phyloP scores from a whole-genome alignment of 2,797 vertebrate species.

The Lagocephalus sceleratus region DNA sequence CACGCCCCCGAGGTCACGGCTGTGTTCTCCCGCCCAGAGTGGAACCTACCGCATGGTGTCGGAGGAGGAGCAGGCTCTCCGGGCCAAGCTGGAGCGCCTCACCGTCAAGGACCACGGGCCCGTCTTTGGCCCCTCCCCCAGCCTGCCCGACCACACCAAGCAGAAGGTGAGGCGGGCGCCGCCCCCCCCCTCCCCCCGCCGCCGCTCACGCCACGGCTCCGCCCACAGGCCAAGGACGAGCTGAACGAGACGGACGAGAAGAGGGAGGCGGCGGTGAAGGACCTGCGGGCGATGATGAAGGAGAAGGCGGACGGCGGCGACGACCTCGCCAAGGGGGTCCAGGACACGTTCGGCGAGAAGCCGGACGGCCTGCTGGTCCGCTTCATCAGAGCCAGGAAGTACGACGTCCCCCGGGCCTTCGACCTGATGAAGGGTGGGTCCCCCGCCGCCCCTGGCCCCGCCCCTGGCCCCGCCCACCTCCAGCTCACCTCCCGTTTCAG shows the following conservation, averaged over 20 bases:
- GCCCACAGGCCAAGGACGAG: constrained; percentile 91
- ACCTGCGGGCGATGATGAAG: constrained; percentile 82
- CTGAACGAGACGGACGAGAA: constrained; percentile 91
- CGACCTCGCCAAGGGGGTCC: constrained; percentile 82
- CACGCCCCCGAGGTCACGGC: no score
- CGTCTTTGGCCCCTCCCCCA: constrained; percentile 83
- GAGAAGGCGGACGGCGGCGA: constrained; percentile 80
- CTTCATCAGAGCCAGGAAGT: constrained; percentile 94
- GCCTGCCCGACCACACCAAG: constrained; percentile 86
- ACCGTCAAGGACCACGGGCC: constrained; percentile 93
- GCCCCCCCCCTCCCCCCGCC: no score
- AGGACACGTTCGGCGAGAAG: constrained; percentile 80
- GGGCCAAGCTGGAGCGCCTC: constrained; percentile 88
- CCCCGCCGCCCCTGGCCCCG: no score
- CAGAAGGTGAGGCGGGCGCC: constrained; percentile 89
- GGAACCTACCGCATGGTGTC: constrained; percentile 93
- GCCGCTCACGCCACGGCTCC: constrained; percentile 15
- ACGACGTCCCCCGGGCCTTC: constrained; percentile 83
- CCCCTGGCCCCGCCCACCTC: no score
- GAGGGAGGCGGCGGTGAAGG: constrained; percentile 76
- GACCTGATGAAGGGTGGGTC: constrained; percentile 90
- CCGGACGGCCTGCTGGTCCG: constrained; percentile 83
- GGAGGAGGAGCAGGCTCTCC: constrained; percentile 93
- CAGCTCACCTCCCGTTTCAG: constrained; percentile 62
- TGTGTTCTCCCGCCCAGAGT: constrained; percentile 66